A percentile compares a stretch with the other conserved stretches of the same genome.
Conservation (phyloP, 1,140 invertebrate species). For the Notospermus geniculatus region DNA sequence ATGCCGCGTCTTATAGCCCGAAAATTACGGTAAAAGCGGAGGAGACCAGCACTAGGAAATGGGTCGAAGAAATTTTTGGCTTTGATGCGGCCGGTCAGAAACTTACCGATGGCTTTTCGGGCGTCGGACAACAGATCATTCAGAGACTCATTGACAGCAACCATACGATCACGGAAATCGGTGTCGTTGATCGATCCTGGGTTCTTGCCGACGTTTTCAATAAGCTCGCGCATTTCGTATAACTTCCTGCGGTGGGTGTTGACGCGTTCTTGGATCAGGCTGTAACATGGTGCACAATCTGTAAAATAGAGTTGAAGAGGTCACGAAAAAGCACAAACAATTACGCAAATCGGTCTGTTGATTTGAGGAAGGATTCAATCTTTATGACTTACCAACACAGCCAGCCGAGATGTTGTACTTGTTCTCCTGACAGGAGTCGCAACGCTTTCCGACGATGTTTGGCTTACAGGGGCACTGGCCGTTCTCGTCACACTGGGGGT, state of each 20-base stretch:
- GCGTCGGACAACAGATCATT: constrained; percentile 71
- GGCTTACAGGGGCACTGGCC: constrained; percentile 88
- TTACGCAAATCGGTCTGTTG: too few relatives aligned
- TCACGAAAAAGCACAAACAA: not conserved
- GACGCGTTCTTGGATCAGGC: constrained; percentile 84
- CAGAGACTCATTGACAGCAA: constrained; percentile 70
- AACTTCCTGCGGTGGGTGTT: constrained; percentile 77
- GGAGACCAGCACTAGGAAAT: not conserved
- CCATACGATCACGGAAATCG: constrained; percentile 76
- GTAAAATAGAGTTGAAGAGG: too few relatives aligned
- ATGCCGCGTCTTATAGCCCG: too few relatives aligned
- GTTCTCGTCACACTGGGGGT: constrained; percentile 70
- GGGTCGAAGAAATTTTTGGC: not conserved
- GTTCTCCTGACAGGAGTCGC: constrained; percentile 75
- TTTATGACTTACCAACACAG: constrained; percentile 44
- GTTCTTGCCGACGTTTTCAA: constrained; percentile 67
- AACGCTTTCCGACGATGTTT: constrained; percentile 77
- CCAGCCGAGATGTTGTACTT: constrained; percentile 55
- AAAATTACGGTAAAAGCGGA: not conserved
- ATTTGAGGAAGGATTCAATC: not conserved
- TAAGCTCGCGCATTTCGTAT: constrained; percentile 68
- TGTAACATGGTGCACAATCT: constrained; percentile 91
- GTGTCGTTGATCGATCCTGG: constrained; percentile 80
- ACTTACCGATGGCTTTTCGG: constrained; percentile 63
- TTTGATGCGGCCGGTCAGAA: too few relatives aligned